Percentiles rank a stretch among this genome's conserved stretches.
These are phyloP conservation scores for Papilio demoleus DNA, from an alignment of 2,888 invertebrate genomes.

Conservation along the genomic window DNA sequence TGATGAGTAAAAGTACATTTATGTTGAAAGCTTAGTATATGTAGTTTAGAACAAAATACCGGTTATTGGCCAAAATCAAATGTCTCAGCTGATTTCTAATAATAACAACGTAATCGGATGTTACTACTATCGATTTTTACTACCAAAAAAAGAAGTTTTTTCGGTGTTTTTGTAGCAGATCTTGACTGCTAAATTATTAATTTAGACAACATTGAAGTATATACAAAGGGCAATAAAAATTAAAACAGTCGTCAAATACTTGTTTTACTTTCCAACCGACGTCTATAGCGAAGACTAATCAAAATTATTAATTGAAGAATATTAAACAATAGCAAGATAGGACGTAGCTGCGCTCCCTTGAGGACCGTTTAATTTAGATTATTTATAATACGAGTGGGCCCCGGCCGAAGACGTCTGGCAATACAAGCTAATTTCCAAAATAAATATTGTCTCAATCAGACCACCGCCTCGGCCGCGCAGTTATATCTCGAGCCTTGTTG, in stretches of 20 bases:
- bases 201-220: constrained; percentile 4
- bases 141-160: no score
- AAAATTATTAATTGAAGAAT: constrained; percentile 77
- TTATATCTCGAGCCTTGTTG: constrained; percentile 43
- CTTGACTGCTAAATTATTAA: no score
- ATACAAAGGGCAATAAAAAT: constrained; percentile 22
- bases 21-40: no score
- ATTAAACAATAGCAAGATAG: constrained; percentile 69
- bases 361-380: constrained; percentile 76
- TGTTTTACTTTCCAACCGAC: constrained; percentile 39
- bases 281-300: constrained; percentile 51
- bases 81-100: no score
- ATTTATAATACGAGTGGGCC: constrained; percentile 67
- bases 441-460: constrained; percentile 81
- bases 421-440: constrained; percentile 79
- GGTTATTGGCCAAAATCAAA: no score
- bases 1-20: no score
- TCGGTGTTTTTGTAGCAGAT: no score
- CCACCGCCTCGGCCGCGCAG: constrained; percentile 47
- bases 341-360: constrained; percentile 53
- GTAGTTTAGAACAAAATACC: no score
- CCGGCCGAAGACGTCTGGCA: constrained; percentile 62
- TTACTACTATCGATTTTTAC: no score
- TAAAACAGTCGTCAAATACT: constrained; percentile 30
- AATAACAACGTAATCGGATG: no score